phyloP scores from a whole-genome alignment of 2,113 vertebrate genomes.

The Podocnemis expansa region DNA sequence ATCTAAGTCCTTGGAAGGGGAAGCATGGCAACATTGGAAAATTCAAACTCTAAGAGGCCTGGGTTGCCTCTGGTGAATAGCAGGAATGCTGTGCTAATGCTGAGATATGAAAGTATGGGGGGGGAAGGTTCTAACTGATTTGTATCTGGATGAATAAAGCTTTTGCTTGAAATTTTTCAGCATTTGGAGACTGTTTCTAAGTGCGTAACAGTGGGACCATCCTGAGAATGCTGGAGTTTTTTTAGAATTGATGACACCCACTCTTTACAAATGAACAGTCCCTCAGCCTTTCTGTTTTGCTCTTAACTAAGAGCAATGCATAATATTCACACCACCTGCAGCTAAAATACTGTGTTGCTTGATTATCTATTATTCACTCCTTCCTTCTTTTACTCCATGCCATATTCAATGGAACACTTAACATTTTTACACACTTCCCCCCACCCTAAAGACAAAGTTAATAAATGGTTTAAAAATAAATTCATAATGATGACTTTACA shows the following conservation, averaged over 20 bases:
- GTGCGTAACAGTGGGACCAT: neutral
- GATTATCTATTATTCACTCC: neutral
- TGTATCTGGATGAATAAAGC: neutral
- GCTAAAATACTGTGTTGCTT: neutral
- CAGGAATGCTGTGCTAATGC: neutral
- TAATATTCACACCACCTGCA: neutral
- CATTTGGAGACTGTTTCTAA: neutral
- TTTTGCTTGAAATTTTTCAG: neutral
- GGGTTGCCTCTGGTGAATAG: neutral
- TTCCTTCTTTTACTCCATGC: neutral
- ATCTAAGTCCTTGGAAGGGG: conserved; percentile 12
- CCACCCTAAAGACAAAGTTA: neutral
- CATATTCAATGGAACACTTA: neutral
- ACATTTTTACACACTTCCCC: neutral
- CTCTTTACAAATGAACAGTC: neutral
- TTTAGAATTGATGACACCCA: conserved; percentile 4
- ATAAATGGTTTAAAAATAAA: neutral
- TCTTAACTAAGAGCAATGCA: neutral
- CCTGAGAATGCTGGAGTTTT: neutral
- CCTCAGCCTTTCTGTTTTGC: neutral
- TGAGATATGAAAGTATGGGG: neutral
- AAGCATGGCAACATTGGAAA: neutral
- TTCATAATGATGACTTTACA: neutral
- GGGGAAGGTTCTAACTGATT: neutral
- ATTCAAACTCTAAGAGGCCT: neutral